Evolutionary conservation across 2,888 invertebrate genomes (phyloP).

Genomic region (Mechanitis messenoides): DNA sequence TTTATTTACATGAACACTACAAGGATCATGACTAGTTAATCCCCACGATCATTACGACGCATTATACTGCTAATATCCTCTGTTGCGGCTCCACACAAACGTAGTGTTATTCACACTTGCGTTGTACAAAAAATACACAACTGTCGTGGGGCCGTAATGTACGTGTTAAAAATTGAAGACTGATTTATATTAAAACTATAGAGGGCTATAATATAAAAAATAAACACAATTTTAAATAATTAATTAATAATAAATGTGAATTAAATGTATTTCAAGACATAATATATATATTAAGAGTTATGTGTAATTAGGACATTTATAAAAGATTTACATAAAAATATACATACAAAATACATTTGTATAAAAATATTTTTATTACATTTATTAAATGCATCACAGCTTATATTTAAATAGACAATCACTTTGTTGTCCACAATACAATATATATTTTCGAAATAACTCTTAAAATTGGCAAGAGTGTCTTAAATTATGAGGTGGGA

Average conservation of each 20-base stretch:
- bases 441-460: not conserved
- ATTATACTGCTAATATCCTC: too few species aligned
- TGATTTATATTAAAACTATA: too few species aligned
- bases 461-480: not conserved
- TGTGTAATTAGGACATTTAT: not conserved
- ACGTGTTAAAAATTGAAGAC: not conserved
- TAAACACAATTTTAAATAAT: too few species aligned
- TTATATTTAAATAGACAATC: constrained; percentile 1
- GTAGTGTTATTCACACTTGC: too few species aligned
- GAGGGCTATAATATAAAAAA: too few species aligned
- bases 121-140: too few species aligned
- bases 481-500: constrained; percentile 5
- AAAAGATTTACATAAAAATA: constrained; percentile 2
- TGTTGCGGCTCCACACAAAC: too few species aligned
- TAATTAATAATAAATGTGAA: too few species aligned
- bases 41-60: too few species aligned
- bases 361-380: constrained; percentile 2
- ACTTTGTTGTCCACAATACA: not conserved
- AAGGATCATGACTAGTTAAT: not conserved
- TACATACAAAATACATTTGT: not conserved
- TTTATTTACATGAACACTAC: not conserved
- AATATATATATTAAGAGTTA: too few species aligned
- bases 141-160: too few species aligned
- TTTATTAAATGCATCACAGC: constrained; percentile 6
- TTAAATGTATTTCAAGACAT: too few species aligned